These are phyloP conservation scores for Dipodomys ordii DNA, from an alignment of 2,113 vertebrate genomes.

Conservation along the genomic window DNA sequence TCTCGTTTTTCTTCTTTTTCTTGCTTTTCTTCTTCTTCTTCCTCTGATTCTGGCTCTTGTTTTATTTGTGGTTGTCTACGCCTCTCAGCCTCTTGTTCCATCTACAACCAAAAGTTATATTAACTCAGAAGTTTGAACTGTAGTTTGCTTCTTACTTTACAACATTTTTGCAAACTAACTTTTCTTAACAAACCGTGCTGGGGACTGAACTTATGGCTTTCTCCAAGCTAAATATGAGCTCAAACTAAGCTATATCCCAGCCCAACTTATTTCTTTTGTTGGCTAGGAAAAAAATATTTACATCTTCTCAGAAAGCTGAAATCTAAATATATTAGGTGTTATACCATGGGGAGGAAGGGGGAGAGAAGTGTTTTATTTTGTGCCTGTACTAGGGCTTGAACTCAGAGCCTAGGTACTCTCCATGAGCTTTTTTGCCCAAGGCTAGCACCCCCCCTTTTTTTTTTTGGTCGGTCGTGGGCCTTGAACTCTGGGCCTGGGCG, in stretches of 20 bases:
- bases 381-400: no score
- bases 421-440: no score
- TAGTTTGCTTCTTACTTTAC: background rate
- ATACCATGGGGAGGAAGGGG: no score
- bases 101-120: conserved; percentile 86
- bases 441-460: no score
- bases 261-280: background rate
- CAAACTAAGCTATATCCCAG: background rate
- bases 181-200: background rate
- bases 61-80: conserved; percentile 95
- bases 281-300: background rate
- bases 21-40: conserved; percentile 91
- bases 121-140: background rate
- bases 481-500: no score
- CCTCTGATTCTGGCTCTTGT: conserved; percentile 93
- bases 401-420: no score
- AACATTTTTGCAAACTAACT: background rate
- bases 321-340: background rate
- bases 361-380: no score
- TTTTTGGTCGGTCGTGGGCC: no score
- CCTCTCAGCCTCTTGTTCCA: conserved; percentile 99
- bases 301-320: background rate
- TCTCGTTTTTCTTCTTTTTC: conserved; percentile 94
- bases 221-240: background rate
- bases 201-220: background rate